phyloP scores from a whole-genome alignment of 2,113 vertebrate species.

The Myxocyprinus asiaticus region DNA sequence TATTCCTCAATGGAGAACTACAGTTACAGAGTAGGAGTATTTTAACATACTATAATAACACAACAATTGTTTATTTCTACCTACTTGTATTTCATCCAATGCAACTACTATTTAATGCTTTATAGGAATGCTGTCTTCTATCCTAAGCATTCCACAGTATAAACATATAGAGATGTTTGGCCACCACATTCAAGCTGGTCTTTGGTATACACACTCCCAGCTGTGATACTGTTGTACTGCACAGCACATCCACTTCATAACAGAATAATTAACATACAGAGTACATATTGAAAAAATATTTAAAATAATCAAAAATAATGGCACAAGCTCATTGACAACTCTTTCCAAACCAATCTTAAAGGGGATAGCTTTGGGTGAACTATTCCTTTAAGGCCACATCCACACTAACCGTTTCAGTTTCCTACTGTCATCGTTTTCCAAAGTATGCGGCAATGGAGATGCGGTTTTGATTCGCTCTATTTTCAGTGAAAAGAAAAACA shows the following conservation, averaged over 20 bases:
- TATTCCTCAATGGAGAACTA: conserved; percentile 1
- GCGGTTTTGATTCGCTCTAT: no score
- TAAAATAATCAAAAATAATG: neutral
- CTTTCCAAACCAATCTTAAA: no score
- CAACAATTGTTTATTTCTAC: conserved; percentile 6
- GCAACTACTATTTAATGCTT: neutral
- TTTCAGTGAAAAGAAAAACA: no score
- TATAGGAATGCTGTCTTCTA: no score
- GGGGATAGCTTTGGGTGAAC: no score
- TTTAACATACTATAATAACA: conserved; percentile 16
- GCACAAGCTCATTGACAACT: neutral
- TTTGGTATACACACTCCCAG: conserved; percentile 42
- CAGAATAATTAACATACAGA: neutral
- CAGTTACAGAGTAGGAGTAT: conserved; percentile 24
- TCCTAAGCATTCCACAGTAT: no score
- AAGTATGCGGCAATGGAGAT: no score
- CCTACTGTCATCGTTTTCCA: no score
- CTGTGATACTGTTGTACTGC: neutral
- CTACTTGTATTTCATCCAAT: conserved; percentile 5
- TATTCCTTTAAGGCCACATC: no score
- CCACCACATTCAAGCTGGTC: conserved; percentile 28
- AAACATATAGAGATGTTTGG: neutral
- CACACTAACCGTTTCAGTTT: no score
- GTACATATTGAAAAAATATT: neutral
- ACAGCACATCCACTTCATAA: neutral